phyloP scores from a whole-genome alignment of 2,888 invertebrate genomes.

The Orgyia antiqua region DNA sequence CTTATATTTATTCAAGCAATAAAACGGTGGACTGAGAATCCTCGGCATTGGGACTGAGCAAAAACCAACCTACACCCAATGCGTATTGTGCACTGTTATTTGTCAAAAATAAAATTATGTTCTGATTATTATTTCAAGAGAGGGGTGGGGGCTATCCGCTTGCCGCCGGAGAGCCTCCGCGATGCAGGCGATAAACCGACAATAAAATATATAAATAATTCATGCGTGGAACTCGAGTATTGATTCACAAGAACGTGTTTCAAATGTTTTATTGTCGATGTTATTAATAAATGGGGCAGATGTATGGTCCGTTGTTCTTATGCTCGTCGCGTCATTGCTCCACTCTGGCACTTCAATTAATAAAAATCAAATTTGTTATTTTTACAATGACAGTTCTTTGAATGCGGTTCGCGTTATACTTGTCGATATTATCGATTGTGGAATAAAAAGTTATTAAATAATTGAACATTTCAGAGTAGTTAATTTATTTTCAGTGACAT shows the following conservation, averaged over 20 bases:
- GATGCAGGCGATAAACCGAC: conserved; percentile 72
- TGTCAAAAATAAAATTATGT: conserved; percentile 75
- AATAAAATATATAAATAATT: conserved; percentile 76
- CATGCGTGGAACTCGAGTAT: conserved; percentile 59
- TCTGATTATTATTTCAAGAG: conserved; percentile 70
- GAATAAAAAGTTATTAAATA: no score
- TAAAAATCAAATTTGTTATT: conserved; percentile 60
- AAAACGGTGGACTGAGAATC: conserved; percentile 35
- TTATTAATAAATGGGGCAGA: conserved; percentile 74
- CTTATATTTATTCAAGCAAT: conserved; percentile 47
- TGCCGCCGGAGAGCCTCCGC: conserved; percentile 33
- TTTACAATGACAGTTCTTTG: conserved; percentile 20
- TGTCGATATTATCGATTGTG: background rate
- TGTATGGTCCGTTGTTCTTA: conserved; percentile 52
- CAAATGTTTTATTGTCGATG: conserved; percentile 68
- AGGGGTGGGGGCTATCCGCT: conserved; percentile 33
- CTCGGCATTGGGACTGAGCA: conserved; percentile 33
- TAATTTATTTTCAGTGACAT: no score
- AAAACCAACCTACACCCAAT: conserved; percentile 47
- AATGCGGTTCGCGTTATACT: conserved; percentile 4
- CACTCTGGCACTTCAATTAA: conserved; percentile 56
- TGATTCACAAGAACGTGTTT: conserved; percentile 76
- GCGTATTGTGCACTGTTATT: conserved; percentile 55
- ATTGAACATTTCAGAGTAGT: no score
- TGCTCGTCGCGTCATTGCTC: conserved; percentile 39